These are phyloP conservation scores for Fulica atra DNA, from an alignment of 2,113 vertebrate genomes.

Conservation along the genomic window DNA sequence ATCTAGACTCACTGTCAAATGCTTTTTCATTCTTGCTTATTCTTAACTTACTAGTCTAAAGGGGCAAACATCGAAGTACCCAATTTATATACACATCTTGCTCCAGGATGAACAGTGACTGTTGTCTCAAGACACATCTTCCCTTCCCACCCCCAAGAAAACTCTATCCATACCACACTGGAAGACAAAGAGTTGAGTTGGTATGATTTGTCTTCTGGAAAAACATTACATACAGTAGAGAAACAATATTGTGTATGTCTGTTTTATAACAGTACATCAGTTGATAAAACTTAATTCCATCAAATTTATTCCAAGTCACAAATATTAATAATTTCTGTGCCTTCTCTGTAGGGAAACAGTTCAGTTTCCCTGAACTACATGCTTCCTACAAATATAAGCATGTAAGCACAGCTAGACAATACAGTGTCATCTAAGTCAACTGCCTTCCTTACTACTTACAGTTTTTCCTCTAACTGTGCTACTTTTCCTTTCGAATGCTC, in stretches of 20 bases:
- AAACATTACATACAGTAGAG: neutral
- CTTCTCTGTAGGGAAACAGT: neutral
- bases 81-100: neutral
- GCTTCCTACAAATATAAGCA: too few relatives aligned
- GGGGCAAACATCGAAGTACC: neutral
- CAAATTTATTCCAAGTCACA: neutral
- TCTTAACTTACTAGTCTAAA: neutral
- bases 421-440: neutral
- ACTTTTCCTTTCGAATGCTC: slow-evolving; percentile 70
- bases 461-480: slow-evolving; percentile 67
- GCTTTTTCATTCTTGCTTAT: neutral
- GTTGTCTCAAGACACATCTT: neutral
- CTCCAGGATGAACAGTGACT: neutral
- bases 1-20: neutral
- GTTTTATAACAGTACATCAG: neutral
- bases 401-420: neutral
- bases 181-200: neutral
- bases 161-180: neutral
- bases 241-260: neutral
- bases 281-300: neutral
- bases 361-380: neutral
- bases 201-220: neutral
- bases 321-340: neutral
- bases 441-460: slow-evolving; percentile 70
- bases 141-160: neutral